Percentiles rank a stretch among this genome's conserved stretches.
These are phyloP conservation scores for Crossocerus cetratus DNA, from an alignment of 2,888 invertebrate genomes.

Conservation along the genomic window DNA sequence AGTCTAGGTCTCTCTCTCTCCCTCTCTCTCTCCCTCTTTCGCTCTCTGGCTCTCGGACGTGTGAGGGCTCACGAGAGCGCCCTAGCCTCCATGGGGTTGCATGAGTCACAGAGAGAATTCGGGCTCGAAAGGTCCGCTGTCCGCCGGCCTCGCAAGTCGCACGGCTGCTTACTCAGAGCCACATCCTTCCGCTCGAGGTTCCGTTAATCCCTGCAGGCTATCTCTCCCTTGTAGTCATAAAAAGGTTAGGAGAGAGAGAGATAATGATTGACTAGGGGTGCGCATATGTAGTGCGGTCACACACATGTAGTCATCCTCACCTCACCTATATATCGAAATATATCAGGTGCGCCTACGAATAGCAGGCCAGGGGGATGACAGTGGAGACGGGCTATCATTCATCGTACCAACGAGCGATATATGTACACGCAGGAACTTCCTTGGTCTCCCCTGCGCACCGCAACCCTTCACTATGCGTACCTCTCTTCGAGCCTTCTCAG, in stretches of 20 bases:
- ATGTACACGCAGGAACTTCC: conserved; percentile 4
- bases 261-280: conserved; percentile 72
- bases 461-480: background rate
- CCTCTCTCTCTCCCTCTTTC: too few relatives aligned
- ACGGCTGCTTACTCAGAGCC: conserved; percentile 39
- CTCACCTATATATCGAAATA: conserved; percentile 33
- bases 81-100: too few relatives aligned
- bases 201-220: conserved; percentile 35
- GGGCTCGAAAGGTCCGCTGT: too few relatives aligned
- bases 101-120: too few relatives aligned
- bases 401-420: conserved; percentile 21
- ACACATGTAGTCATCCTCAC: conserved; percentile 37
- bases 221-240: conserved; percentile 56
- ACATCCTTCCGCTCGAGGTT: conserved; percentile 43
- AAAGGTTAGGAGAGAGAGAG: conserved; percentile 70
- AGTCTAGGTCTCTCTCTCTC: too few relatives aligned
- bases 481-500: conserved; percentile 18
- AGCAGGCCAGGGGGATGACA: conserved; percentile 16
- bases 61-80: too few relatives aligned
- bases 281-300: conserved; percentile 46
- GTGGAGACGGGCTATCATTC: conserved; percentile 29
- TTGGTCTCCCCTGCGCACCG: too few relatives aligned
- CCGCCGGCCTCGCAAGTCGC: conserved; percentile 13
- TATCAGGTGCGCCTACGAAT: conserved; percentile 39
- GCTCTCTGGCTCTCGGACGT: too few relatives aligned